Evolutionary conservation across 2,888 invertebrate species (phyloP), one percentile per base, ranked within the genome.

Genomic region (Aromia moschata): DNA sequence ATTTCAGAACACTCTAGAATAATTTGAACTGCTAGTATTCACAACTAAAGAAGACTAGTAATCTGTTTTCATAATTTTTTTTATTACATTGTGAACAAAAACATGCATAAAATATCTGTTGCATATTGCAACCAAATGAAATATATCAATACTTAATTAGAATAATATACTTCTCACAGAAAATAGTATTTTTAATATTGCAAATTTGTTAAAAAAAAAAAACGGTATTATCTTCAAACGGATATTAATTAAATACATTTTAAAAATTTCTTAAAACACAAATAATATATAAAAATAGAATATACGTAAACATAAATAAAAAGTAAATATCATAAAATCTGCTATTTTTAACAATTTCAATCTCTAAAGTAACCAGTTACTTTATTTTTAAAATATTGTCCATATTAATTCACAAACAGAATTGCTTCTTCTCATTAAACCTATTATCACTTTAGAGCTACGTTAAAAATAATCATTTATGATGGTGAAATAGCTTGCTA

Each of bases 241-340:
- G 25, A 49, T 49, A 60, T 47, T 54, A 49, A 60, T 40, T 36
- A 3, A 11, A 10, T 25, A 5, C 7, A 5, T 25, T 25, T 25
- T 25, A 25, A 25, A 25, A 25, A 25, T 5, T 33, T 11, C 53
- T 52, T 46, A 41, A 40, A 60, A 60, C 55, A 61, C 47, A 61
- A 56, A 54, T 54, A 66, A 59, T 59, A 61, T 65, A 66, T 56
- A 64, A 66, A 66, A 66, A 66, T 66, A 65, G 58, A 58, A 53
- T 65, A 60, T 60, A 12, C 40, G 40, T 40, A 56, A 62, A 60
- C 54, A 57, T 54, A 56, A 65, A 58, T 58, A 60, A 51, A 43
- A 15, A 51, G n/a, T 2, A 55, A 56, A 65, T 62, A 58, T 60
- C 58, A 56, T 61, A 64, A 59, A 58, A 52, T 47, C 46, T 37